phyloP scores from a whole-genome alignment of 2,113 vertebrate genomes.

The Dolichotis patagonum region DNA sequence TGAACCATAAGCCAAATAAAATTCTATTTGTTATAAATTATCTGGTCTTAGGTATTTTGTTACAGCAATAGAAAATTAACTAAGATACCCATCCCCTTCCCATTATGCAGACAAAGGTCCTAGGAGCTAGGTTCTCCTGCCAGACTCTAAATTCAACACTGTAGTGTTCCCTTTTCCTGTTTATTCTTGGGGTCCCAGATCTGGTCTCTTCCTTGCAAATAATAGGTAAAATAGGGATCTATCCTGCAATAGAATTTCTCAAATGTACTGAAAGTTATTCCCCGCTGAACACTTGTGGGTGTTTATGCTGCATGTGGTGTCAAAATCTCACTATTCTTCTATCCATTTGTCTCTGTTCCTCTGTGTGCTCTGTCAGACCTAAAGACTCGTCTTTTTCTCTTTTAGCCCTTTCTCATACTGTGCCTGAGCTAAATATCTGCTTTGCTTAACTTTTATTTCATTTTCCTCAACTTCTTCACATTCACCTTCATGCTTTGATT shows the following conservation, averaged over 20 bases:
- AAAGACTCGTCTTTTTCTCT: neutral
- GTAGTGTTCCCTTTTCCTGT: conserved; percentile 1
- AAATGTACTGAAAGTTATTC: neutral
- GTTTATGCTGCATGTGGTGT: neutral
- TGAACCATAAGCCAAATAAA: neutral
- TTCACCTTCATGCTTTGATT: conserved; percentile 58
- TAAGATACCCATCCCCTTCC: neutral
- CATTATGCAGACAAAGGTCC: neutral
- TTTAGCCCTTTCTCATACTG: conserved; percentile 23
- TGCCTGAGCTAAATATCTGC: conserved; percentile 30
- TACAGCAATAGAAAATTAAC: neutral
- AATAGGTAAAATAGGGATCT: neutral
- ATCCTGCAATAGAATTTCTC: neutral
- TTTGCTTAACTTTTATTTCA: conserved; percentile 23
- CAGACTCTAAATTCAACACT: neutral
- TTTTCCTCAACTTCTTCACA: conserved; percentile 59
- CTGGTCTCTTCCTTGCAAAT: neutral
- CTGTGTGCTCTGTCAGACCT: conserved; percentile 15
- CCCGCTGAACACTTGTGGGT: neutral
- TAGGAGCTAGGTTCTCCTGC: neutral
- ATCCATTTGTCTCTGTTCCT: neutral
- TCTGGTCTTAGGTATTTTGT: neutral
- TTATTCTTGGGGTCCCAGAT: neutral
- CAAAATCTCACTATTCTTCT: neutral
- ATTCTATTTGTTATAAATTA: neutral